phyloP scores from a whole-genome alignment of 2,888 invertebrate species.

The Proisotoma minuta region DNA sequence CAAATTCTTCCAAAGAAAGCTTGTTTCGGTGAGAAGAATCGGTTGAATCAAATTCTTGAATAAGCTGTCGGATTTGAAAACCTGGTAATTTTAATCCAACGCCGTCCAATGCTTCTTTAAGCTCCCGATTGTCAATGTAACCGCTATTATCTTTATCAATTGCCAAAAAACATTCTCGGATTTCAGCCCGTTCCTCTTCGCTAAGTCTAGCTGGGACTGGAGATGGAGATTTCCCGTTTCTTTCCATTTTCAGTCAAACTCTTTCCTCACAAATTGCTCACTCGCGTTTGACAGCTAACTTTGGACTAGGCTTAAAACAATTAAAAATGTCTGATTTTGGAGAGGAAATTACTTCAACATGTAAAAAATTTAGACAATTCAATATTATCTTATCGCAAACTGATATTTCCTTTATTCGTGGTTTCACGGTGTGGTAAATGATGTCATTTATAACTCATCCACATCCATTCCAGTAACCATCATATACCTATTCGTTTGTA shows the following conservation, averaged over 20 bases:
- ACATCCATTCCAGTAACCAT: too few relatives aligned
- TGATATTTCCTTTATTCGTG: neutral
- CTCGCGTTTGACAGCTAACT: too few relatives aligned
- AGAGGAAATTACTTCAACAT: neutral
- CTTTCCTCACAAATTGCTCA: too few relatives aligned
- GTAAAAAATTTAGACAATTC: neutral
- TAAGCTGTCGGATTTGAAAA: slow-evolving; percentile 81
- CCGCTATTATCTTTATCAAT: slow-evolving; percentile 89
- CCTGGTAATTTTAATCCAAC: slow-evolving; percentile 93
- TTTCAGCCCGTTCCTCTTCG: slow-evolving; percentile 22
- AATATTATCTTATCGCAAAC: neutral
- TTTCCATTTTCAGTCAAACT: slow-evolving; percentile 18
- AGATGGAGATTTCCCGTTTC: slow-evolving; percentile 27
- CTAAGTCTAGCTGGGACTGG: slow-evolving; percentile 22
- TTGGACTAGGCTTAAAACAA: neutral
- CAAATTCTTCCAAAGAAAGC: slow-evolving; percentile 83
- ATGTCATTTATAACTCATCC: neutral
- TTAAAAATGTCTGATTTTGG: neutral
- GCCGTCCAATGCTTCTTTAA: slow-evolving; percentile 83
- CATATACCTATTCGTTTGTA: too few relatives aligned
- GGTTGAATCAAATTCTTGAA: slow-evolving; percentile 63
- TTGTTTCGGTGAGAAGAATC: slow-evolving; percentile 61
- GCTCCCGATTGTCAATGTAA: slow-evolving; percentile 80
- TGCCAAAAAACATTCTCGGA: slow-evolving; percentile 54
- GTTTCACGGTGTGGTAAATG: neutral